These are phyloP conservation scores for Grapholita molesta DNA, from an alignment of 1,140 invertebrate genomes.

Conservation along the genomic window DNA sequence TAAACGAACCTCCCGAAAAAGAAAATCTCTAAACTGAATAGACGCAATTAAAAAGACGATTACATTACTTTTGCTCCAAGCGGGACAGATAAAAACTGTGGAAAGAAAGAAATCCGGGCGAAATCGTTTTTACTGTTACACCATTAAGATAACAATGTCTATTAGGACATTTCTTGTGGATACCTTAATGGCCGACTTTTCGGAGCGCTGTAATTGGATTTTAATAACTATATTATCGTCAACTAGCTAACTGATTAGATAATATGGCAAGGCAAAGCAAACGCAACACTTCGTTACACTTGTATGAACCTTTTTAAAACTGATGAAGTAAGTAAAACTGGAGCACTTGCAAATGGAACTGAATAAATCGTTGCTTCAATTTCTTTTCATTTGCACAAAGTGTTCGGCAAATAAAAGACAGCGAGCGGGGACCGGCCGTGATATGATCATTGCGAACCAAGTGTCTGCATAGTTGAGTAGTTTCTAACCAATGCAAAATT, in stretches of 20 bases:
- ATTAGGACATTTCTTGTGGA: neutral
- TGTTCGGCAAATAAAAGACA: neutral
- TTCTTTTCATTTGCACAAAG: slow-evolving; percentile 1
- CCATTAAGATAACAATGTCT: slow-evolving; percentile 7
- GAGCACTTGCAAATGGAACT: neutral
- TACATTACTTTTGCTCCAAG: neutral
- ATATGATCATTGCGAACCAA: slow-evolving; percentile 1
- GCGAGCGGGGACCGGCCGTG: neutral
- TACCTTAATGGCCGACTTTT: neutral
- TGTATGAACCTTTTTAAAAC: neutral
- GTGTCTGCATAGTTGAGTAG: neutral
- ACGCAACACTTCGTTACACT: too few relatives aligned
- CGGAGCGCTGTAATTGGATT: neutral
- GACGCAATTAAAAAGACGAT: neutral
- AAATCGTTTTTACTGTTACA: neutral
- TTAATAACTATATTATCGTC: neutral
- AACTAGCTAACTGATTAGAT: neutral
- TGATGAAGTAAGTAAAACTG: neutral
- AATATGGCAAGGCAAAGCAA: neutral
- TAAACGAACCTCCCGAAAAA: neutral
- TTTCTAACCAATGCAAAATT: neutral
- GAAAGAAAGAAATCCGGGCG: neutral
- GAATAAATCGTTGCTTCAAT: neutral
- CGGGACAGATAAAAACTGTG: neutral
- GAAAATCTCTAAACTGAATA: neutral